Evolutionary conservation across 2,888 invertebrate species (phyloP).

Genomic region (Zaprionus lineosus): DNA sequence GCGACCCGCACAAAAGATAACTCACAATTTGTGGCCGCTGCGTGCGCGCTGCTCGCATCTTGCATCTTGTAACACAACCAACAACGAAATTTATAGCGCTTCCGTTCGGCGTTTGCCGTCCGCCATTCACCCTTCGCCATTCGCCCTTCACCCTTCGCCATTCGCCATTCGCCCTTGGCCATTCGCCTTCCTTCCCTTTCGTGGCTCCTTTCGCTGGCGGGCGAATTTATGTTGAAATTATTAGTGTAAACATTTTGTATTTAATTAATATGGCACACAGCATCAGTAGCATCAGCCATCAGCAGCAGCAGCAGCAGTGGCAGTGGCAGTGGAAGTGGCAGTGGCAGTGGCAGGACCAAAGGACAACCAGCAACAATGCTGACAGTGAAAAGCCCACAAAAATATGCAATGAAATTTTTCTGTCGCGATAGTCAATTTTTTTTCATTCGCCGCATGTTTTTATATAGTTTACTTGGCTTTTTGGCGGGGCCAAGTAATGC

Average conservation of each 20-base stretch:
- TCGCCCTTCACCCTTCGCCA: conserved; percentile 10
- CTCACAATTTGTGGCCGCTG: conserved; percentile 73
- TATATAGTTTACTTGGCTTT: conserved; percentile 32
- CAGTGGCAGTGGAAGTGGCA: neutral
- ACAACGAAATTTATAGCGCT: conserved; percentile 65
- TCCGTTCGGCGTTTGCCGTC: conserved; percentile 45
- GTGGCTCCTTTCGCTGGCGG: neutral
- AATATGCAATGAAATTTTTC: conserved; percentile 44
- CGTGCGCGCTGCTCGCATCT: conserved; percentile 46
- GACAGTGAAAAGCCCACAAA: conserved; percentile 36
- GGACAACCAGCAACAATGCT: conserved; percentile 11
- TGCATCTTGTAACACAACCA: conserved; percentile 37
- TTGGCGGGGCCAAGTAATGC: conserved; percentile 47
- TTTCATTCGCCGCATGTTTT: conserved; percentile 5
- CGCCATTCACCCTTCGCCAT: neutral
- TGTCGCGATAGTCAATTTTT: conserved; percentile 51
- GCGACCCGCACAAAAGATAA: conserved; percentile 60
- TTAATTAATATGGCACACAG: conserved; percentile 72
- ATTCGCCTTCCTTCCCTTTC: conserved; percentile 1
- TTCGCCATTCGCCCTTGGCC: conserved; percentile 15
- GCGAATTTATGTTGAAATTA: conserved; percentile 74
- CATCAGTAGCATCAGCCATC: conserved; percentile 10
- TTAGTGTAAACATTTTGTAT: conserved; percentile 80
- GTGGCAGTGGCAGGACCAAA: no score
- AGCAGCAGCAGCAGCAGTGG: conserved; percentile 3